These are phyloP conservation scores for Rhorus exstirpatorius DNA, from an alignment of 2,888 invertebrate species.

Conservation along the genomic window DNA sequence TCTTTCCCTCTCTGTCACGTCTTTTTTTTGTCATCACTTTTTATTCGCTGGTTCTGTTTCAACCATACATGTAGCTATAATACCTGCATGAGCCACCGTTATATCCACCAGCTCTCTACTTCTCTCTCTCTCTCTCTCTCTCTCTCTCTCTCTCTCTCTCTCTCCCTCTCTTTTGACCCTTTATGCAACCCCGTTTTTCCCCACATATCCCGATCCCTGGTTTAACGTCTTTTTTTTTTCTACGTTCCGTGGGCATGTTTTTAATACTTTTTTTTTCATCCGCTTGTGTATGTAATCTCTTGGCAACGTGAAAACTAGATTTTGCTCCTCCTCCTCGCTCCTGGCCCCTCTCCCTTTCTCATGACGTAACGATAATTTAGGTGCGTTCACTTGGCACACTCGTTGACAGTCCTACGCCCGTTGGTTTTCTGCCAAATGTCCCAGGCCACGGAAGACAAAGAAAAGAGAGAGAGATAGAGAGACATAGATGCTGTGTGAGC, in stretches of 20 bases:
- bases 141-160: constrained; percentile 8
- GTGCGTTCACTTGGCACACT: constrained; percentile 80
- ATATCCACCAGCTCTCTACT: constrained; percentile 21
- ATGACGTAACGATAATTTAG: constrained; percentile 81
- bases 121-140: constrained; percentile 1
- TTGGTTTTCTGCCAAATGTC: constrained; percentile 77
- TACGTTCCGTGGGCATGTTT: constrained; percentile 32
- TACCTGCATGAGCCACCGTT: constrained; percentile 46
- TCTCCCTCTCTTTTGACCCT: constrained; percentile 4
- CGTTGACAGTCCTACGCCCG: constrained; percentile 71
- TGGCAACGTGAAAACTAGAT: constrained; percentile 69
- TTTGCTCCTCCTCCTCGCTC: constrained; percentile 54
- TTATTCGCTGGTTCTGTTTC: constrained; percentile 55
- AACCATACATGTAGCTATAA: constrained; percentile 57
- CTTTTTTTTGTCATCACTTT: constrained; percentile 29
- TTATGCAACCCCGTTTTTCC: constrained; percentile 10
- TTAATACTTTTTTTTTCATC: constrained; percentile 34
- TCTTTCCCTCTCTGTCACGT: not conserved
- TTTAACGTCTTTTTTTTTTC: constrained; percentile 44
- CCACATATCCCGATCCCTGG: constrained; percentile 16
- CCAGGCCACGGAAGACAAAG: constrained; percentile 32
- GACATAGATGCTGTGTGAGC: constrained; percentile 30
- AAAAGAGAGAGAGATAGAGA: not conserved
- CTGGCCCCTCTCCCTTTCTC: constrained; percentile 30
- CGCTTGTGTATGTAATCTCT: constrained; percentile 68